Evolutionary conservation across 2,888 invertebrate genomes (phyloP).

Genomic region (Agonopterix subpropinquella): DNA sequence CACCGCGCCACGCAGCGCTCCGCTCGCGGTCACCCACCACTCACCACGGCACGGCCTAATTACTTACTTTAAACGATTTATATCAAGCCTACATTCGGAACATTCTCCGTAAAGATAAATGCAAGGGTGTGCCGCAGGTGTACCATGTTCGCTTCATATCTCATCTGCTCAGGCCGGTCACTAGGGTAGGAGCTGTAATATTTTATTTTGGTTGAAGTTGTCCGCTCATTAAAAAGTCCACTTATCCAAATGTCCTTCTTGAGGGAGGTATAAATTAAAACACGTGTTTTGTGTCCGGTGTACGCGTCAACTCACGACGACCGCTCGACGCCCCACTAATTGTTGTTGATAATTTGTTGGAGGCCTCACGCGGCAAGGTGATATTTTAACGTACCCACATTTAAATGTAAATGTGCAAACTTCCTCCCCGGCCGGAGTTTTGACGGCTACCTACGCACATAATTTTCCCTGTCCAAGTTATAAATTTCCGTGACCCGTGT

Average conservation of each 20-base stretch:
- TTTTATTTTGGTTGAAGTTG: no score
- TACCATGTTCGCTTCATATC: no score
- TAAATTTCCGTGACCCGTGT: slow-evolving; percentile 37
- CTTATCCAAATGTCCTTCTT: no score
- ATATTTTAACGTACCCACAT: slow-evolving; percentile 60
- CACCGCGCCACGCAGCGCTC: background rate
- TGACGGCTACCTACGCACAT: slow-evolving; percentile 58
- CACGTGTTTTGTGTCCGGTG: slow-evolving; percentile 18
- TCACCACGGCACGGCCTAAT: no score
- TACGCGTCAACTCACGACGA: slow-evolving; percentile 12
- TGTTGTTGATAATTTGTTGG: slow-evolving; percentile 63
- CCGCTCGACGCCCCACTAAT: slow-evolving; percentile 38
- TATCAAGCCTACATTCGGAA: no score
- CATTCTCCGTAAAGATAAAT: no score
- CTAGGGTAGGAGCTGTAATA: no score
- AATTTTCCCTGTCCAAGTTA: slow-evolving; percentile 58
- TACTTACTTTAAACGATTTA: no score
- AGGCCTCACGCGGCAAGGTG: slow-evolving; percentile 45
- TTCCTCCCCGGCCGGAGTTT: slow-evolving; percentile 37
- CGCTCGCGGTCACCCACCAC: background rate
- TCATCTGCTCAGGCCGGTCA: no score
- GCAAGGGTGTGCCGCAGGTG: no score
- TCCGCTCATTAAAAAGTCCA: no score
- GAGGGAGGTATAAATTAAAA: slow-evolving; percentile 20
- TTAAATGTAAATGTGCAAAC: slow-evolving; percentile 66